Conservation (phyloP, 1,140 invertebrate genomes). For the Saccostrea echinata region DNA sequence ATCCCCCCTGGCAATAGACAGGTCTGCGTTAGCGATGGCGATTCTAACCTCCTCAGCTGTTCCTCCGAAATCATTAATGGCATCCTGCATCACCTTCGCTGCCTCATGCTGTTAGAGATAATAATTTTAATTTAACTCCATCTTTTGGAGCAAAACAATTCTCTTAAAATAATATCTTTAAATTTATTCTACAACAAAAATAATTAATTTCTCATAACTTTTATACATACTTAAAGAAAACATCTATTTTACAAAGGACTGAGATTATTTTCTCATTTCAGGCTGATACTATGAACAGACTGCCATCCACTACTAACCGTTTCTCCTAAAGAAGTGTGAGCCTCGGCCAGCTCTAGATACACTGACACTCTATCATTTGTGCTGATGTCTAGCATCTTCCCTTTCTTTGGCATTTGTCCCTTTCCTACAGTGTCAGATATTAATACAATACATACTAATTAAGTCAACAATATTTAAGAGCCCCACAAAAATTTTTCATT, state of each 20-base stretch:
- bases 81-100: conserved; percentile 89
- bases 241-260: too few relatives aligned
- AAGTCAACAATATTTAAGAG: too few relatives aligned
- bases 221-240: too few relatives aligned
- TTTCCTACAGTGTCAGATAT: conserved; percentile 44
- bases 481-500: too few relatives aligned
- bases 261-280: too few relatives aligned
- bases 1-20: conserved; percentile 90
- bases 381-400: conserved; percentile 80
- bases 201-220: too few relatives aligned
- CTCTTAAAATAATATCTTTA: too few relatives aligned
- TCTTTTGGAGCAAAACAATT: too few relatives aligned
- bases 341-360: conserved; percentile 92
- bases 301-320: conserved; percentile 77
- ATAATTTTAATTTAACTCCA: neutral
- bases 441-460: neutral
- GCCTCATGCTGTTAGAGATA: conserved; percentile 85
- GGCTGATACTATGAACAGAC: too few relatives aligned
- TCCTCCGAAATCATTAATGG: conserved; percentile 87
- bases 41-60: conserved; percentile 92
- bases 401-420: conserved; percentile 57
- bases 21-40: conserved; percentile 90
- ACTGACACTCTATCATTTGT: conserved; percentile 91
- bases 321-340: conserved; percentile 86
- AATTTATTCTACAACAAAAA: too few relatives aligned